Conservation (phyloP, 53 echinoderm and acorn worm species). For the Hippasteria phrygiana region DNA sequence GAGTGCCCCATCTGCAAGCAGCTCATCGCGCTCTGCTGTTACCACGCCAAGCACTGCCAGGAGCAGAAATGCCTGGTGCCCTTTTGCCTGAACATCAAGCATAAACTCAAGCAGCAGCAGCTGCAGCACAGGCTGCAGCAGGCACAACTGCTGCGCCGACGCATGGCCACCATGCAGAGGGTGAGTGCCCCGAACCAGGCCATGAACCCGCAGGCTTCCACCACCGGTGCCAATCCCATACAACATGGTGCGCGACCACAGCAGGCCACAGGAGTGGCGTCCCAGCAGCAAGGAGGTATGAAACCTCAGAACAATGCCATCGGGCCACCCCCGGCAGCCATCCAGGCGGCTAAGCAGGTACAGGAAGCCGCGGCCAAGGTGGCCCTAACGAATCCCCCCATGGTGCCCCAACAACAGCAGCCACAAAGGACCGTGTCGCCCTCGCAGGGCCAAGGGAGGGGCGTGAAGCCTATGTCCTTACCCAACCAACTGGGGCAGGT, state of each 20-base stretch:
- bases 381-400: conserved; percentile 72
- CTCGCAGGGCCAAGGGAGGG: conserved; percentile 49
- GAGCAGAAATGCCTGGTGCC: conserved; percentile 98
- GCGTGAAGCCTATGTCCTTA: conserved; percentile 45
- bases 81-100: conserved; percentile 98
- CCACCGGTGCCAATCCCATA: conserved; percentile 58
- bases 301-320: conserved; percentile 69
- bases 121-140: conserved; percentile 97
- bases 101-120: conserved; percentile 98
- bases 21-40: conserved; percentile 98
- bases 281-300: conserved; percentile 62
- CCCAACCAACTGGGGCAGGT: conserved; percentile 45
- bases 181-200: conserved; percentile 66
- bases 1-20: conserved; percentile 99
- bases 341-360: conserved; percentile 92
- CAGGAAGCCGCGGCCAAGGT: conserved; percentile 88
- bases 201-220: conserved; percentile 68
- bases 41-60: conserved; percentile 98
- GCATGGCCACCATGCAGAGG: conserved; percentile 92
- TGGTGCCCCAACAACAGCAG: conserved; percentile 78
- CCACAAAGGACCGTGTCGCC: conserved; percentile 74
- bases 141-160: conserved; percentile 93
- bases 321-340: conserved; percentile 91
- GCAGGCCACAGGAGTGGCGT: conserved; percentile 33
- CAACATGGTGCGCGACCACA: conserved; percentile 53